A percentile compares a stretch with the other conserved stretches of the same genome.
Conservation (phyloP, 2,797 vertebrate species). For the Hypotaenidia okinawae region DNA sequence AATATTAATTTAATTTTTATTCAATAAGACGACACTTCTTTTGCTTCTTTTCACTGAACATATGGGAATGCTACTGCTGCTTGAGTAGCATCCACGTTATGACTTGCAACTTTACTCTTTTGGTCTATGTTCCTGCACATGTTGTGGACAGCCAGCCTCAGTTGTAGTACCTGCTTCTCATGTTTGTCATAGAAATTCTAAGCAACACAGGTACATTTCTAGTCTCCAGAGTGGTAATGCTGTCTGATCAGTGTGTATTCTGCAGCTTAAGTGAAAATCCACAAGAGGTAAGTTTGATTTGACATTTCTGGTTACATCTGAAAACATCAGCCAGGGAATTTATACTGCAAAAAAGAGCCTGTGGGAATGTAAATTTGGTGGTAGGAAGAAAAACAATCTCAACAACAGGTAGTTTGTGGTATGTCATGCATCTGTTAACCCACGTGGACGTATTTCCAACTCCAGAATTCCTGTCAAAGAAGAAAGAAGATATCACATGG, state of each 20-base stretch:
- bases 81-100: not conserved
- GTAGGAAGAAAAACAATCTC: not conserved
- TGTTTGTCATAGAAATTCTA: not conserved
- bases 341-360: not conserved
- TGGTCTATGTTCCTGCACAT: rapidly evolving
- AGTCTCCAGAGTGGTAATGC: not conserved
- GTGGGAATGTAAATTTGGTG: not conserved
- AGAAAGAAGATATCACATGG: not conserved
- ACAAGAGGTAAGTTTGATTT: not conserved
- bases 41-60: rapidly evolving
- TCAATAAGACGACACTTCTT: not conserved
- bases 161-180: not conserved
- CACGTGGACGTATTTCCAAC: not conserved
- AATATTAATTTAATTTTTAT: not conserved
- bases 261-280: not conserved
- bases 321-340: not conserved
- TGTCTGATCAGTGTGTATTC: not conserved
- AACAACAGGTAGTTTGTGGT: not conserved
- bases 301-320: not conserved
- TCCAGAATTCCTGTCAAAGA: not conserved
- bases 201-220: not conserved
- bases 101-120: not conserved
- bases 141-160: not conserved
- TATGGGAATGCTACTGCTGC: not conserved
- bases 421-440: not conserved